Base-by-base conservation (phyloP, 2,888 invertebrate genomes). In the Pseudococcus jackbeardsleyi region DNA sequence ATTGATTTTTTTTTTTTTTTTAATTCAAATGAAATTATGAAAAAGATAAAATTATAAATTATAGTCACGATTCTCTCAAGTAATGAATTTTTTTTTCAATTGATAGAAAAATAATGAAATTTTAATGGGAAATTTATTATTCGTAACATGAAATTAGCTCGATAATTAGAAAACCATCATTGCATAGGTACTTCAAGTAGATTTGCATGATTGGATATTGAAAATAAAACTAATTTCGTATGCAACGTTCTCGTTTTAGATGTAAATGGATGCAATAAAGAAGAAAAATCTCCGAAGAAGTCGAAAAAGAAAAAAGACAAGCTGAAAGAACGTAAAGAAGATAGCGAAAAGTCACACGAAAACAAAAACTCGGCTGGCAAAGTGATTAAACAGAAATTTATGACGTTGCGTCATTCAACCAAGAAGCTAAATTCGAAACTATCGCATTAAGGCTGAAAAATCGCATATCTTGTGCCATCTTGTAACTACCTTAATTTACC, bases 231-330 rank as follows among this genome's bases (percentile, higher is more conserved):
- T 59, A 59, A 59, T 59, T 59, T 59, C 46, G 11, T 54, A 50
- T 17, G 12, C 19, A 9, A 19, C 19, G 59, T 59, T 72, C 8
- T 79, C 82, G 77, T 84, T 89, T 19, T 33, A 82, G 87, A 84
- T 79, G 1, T n/a, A 84, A 11, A 89, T 15, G 68, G 33, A 72
- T 72, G 68, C 79, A 85, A 88, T 84, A 89, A 79, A 88, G 50
- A 86, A 86, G 85, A 89, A 7, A 50, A 59, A 59, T 54, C 85
- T 4, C 8, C 59, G 59, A 26, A 89, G 82, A 89, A 89, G 77
- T 85, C 85, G n/a, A 89, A 89, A 84, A 89, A 88, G 12, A 89
- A 89, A 85, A 89, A 89, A 82, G 89, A 89, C 84, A 89, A 89
- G 89, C 54, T 88, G 11, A 89, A 89, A 84, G 88, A 82, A 54